A percentile compares a stretch with the other conserved stretches of the same genome.
phyloP scores from a whole-genome alignment of 1,140 invertebrate genomes.

The Zeugodacus cucurbitae region DNA sequence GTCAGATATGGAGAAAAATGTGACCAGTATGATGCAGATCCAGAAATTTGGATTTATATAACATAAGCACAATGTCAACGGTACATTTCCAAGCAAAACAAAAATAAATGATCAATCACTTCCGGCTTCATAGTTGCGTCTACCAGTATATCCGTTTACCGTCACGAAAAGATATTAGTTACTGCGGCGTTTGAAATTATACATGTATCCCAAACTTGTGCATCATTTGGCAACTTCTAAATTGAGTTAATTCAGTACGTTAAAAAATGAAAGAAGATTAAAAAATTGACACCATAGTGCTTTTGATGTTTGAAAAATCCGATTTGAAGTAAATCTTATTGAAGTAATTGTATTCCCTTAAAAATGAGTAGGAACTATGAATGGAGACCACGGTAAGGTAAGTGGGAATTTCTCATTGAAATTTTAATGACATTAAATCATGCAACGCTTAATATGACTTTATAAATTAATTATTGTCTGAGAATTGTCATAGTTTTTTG shows the following conservation, averaged over 20 bases:
- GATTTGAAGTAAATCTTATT: neutral
- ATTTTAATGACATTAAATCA: neutral
- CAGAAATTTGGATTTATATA: neutral
- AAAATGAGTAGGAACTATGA: neutral
- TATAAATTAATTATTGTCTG: too few relatives aligned
- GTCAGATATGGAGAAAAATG: too few relatives aligned
- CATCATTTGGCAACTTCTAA: neutral
- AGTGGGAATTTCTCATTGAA: neutral
- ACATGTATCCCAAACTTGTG: neutral
- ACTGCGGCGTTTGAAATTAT: too few relatives aligned
- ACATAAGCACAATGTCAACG: neutral
- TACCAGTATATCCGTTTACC: neutral
- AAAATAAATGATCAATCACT: neutral
- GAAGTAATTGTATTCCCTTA: neutral
- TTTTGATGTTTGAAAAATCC: neutral
- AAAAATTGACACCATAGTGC: neutral
- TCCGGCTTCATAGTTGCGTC: neutral
- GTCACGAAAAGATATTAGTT: neutral
- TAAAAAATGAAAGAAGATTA: neutral
- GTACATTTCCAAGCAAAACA: conserved; percentile 7
- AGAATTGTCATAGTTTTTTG: too few relatives aligned
- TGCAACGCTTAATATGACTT: neutral
- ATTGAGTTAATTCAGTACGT: neutral
- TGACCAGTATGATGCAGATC: too few relatives aligned
- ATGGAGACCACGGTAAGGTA: neutral